Percentiles rank a stretch among this genome's conserved stretches.
These are phyloP conservation scores for Perizoma affinitatum DNA, from an alignment of 2,888 invertebrate species.

Conservation along the genomic window DNA sequence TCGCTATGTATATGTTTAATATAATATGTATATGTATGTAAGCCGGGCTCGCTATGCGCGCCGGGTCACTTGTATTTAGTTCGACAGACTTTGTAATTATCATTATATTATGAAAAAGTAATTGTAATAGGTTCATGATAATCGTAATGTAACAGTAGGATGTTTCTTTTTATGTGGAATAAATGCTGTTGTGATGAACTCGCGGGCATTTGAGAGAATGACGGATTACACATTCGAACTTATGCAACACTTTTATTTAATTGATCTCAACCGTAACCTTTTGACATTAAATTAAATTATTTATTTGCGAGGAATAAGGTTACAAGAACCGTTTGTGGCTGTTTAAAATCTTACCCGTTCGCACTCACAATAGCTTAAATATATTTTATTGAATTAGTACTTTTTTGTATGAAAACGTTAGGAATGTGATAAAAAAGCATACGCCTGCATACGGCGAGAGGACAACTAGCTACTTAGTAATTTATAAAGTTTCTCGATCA, in stretches of 20 bases:
- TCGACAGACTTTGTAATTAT: conserved; percentile 81
- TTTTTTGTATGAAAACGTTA: too few species aligned
- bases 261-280: too few species aligned
- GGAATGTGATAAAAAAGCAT: too few species aligned
- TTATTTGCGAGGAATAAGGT: too few species aligned
- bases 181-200: conserved; percentile 78
- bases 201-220: conserved; percentile 70
- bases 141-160: conserved; percentile 68
- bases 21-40: conserved; percentile 72
- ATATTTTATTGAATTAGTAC: too few species aligned
- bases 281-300: too few species aligned
- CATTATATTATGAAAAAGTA: conserved; percentile 61
- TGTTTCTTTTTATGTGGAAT: conserved; percentile 77
- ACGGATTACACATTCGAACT: conserved; percentile 80
- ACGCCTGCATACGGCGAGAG: too few species aligned
- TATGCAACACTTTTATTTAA: conserved; percentile 45
- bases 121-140: conserved; percentile 69
- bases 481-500: too few species aligned
- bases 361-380: too few species aligned
- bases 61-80: conserved; percentile 77
- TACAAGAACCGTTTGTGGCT: too few species aligned
- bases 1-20: conserved; percentile 42
- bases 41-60: conserved; percentile 77
- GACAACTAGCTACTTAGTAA: too few species aligned
- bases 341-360: too few species aligned